Evolutionary conservation across 2,797 vertebrate species (phyloP), one percentile per base, ranked within the genome.

Genomic region (Rallus crepitans): DNA sequence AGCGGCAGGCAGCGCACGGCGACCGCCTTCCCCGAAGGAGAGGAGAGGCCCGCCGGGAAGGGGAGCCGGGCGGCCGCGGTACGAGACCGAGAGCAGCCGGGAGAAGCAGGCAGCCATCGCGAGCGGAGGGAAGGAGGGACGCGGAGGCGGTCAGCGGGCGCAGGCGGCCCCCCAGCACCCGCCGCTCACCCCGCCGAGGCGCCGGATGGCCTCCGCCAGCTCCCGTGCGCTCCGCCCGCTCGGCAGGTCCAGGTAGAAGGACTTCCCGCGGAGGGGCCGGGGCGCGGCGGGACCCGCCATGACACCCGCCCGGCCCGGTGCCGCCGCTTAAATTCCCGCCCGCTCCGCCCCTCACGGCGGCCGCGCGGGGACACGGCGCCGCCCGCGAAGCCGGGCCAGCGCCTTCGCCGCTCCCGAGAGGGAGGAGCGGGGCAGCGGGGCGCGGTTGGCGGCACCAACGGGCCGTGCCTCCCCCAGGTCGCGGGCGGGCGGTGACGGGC

Each of bases 161-260:
- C 47, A 23, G 21, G 47, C 47, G 12, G 47, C 42, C 42, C 42
- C 42, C 42, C 42, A 45, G 42, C 42, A 18, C 42, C 42, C 42
- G 18, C 52, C 70, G 94, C 98, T 95, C 97, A 99, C 99, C 98
- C 99, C 99, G 60, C 99, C 98, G 17, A 99, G 97, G 24, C 97
- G 94, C 73, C 93, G 86, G 70, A 99, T 98, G 69, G 97, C 94
- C 81, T 97, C 98, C 15, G 98, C 96, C 80, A 99, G 98, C 37
- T 98, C 84, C 20, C 96, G 87, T 12, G 98, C 96, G 6, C 95
- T 78, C 18, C 98, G 98, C 94, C 98, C 98, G 92, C 98, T 98
- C 30, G 99, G 97, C 42, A 98, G 96, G 91, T 99, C 99, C 64
- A 99, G 96, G 95, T 99, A 99, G 94, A 99, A 99, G 24, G 97